A percentile compares a stretch with the other conserved stretches of the same genome.
Conservation (phyloP, 2,113 vertebrate species). For the Microcebus jonahi region DNA sequence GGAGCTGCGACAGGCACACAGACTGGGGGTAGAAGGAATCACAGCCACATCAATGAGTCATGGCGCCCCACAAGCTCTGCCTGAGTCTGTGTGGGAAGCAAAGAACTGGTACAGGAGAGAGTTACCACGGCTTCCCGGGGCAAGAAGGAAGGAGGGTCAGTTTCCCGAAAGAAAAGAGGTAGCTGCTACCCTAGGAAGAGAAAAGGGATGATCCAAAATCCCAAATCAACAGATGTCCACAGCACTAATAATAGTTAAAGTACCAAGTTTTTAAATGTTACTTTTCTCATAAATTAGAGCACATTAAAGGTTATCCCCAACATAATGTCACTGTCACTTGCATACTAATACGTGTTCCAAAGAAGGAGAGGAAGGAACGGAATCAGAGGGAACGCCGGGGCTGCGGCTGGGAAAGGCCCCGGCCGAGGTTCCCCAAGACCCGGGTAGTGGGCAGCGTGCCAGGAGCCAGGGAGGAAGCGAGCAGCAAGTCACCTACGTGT, state of each 20-base stretch:
- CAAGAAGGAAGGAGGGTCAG: background rate
- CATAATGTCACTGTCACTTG: background rate
- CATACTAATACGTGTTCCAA: background rate
- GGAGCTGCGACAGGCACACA: accelerated
- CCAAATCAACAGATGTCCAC: conserved; percentile 43
- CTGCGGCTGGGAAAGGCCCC: background rate
- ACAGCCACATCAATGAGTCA: too few relatives aligned
- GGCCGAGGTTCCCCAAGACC: accelerated
- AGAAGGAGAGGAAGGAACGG: background rate
- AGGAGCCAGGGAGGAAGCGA: background rate
- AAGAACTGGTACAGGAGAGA: background rate
- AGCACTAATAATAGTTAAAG: conserved; percentile 38
- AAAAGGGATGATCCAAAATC: background rate
- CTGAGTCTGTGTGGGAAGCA: background rate
- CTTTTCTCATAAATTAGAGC: conserved; percentile 56
- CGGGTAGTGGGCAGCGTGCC: accelerated
- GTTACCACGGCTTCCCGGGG: accelerated
- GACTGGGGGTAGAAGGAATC: too few relatives aligned
- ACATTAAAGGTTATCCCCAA: conserved; percentile 21
- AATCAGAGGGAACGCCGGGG: background rate
- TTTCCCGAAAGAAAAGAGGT: background rate
- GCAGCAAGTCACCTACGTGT: accelerated
- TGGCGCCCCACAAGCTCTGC: background rate
- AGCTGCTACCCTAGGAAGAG: background rate
- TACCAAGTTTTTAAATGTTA: conserved; percentile 42